These are phyloP conservation scores for Ferdinandea cuprea DNA, from an alignment of 2,888 invertebrate species.

Conservation along the genomic window DNA sequence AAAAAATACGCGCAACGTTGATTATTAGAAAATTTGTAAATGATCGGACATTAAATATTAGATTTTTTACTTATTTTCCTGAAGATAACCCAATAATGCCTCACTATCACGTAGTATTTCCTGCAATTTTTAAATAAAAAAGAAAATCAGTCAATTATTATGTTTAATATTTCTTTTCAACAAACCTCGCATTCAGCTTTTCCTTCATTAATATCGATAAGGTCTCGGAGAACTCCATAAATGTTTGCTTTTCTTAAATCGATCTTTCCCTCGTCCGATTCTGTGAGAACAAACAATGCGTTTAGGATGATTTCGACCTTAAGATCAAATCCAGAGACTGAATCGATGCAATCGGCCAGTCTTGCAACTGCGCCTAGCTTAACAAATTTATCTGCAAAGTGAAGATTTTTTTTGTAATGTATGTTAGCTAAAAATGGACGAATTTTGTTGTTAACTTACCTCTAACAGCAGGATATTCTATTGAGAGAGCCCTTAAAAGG, in stretches of 20 bases:
- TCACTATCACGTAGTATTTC: constrained; percentile 60
- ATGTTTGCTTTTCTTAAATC: constrained; percentile 37
- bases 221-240: constrained; percentile 29
- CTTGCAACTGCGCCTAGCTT: constrained; percentile 73
- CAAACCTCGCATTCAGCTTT: constrained; percentile 75
- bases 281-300: constrained; percentile 74
- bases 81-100: constrained; percentile 23
- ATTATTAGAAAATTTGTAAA: background rate
- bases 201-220: constrained; percentile 44
- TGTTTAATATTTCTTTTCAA: background rate
- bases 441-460: no score
- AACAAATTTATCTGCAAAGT: constrained; percentile 75
- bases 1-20: background rate
- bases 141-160: background rate
- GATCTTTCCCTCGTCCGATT: constrained; percentile 60
- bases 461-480: constrained; percentile 84
- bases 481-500: constrained; percentile 86
- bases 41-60: background rate
- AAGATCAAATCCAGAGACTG: constrained; percentile 71
- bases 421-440: no score
- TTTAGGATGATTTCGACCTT: constrained; percentile 76
- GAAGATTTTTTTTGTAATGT: background rate
- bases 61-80: background rate
- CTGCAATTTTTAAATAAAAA: constrained; percentile 30
- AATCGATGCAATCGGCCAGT: constrained; percentile 69